phyloP scores from a whole-genome alignment of 2,113 vertebrate species.

The western clawed frog (Xenopus tropicalis) region DNA sequence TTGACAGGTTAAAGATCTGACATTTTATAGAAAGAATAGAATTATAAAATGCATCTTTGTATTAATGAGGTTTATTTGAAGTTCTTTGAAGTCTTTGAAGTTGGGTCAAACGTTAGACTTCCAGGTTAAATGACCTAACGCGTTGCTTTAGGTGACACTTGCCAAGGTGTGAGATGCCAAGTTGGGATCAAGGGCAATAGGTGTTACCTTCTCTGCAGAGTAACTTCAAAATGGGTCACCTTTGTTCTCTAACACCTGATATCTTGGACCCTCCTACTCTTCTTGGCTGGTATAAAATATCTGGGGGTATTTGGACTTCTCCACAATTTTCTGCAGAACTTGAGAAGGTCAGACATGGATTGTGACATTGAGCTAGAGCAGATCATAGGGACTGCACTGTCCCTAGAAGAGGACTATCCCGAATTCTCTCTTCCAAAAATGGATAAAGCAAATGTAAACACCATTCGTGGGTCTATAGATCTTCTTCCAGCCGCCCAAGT shows the following conservation, averaged over 20 bases:
- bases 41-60: no score
- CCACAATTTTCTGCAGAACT: background rate
- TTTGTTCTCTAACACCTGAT: background rate
- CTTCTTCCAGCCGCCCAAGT: background rate
- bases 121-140: no score
- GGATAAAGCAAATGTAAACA: background rate
- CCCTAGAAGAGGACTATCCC: slow-evolving; percentile 27
- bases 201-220: background rate
- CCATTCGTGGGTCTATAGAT: background rate
- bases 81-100: no score
- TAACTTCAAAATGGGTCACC: background rate
- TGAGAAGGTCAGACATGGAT: slow-evolving; percentile 13
- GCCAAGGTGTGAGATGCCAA: background rate
- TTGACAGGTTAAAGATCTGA: no score
- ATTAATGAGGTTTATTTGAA: no score
- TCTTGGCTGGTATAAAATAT: no score
- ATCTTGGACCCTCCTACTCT: background rate
- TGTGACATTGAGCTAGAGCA: slow-evolving; percentile 16
- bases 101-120: no score
- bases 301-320: no score
- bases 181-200: background rate
- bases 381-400: slow-evolving; percentile 1
- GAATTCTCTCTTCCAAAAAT: background rate
- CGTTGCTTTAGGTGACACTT: background rate
- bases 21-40: no score